These are phyloP conservation scores for Neodiprion pinetum DNA, from an alignment of 1,140 invertebrate genomes.

Conservation along the genomic window DNA sequence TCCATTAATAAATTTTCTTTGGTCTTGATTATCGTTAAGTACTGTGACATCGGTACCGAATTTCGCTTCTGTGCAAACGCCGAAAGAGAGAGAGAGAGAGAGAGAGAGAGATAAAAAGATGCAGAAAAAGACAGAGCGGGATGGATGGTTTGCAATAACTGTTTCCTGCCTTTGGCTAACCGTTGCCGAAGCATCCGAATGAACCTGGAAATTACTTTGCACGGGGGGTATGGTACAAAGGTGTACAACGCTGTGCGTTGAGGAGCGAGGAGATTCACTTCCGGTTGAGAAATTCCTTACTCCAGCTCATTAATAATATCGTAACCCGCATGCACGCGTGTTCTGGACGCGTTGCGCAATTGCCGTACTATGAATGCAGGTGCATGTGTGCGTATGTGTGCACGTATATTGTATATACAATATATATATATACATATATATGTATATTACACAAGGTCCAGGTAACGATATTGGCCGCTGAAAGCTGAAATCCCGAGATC, in stretches of 20 bases:
- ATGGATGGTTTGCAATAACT: conserved; percentile 28
- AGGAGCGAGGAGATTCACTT: conserved; percentile 9
- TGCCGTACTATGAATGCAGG: neutral
- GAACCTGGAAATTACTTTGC: conserved; percentile 8
- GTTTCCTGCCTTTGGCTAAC: conserved; percentile 17
- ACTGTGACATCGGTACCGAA: no score
- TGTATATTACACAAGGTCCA: no score
- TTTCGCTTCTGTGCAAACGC: no score
- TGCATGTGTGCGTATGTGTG: neutral
- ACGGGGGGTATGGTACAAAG: no score
- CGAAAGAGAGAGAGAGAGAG: no score
- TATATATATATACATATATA: neutral
- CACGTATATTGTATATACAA: neutral
- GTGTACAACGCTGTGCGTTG: neutral
- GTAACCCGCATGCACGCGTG: neutral
- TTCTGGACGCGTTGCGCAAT: neutral
- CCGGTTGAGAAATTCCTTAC: conserved; percentile 12
- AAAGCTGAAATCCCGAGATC: no score
- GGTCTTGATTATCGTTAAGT: no score
- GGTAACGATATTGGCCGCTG: no score
- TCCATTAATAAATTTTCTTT: no score
- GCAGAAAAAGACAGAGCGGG: neutral
- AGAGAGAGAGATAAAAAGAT: no score
- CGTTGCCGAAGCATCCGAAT: conserved; percentile 9
- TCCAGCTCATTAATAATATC: conserved; percentile 1